These are phyloP conservation scores for Strigops habroptila DNA, from an alignment of 2,113 vertebrate species.

Conservation along the genomic window DNA sequence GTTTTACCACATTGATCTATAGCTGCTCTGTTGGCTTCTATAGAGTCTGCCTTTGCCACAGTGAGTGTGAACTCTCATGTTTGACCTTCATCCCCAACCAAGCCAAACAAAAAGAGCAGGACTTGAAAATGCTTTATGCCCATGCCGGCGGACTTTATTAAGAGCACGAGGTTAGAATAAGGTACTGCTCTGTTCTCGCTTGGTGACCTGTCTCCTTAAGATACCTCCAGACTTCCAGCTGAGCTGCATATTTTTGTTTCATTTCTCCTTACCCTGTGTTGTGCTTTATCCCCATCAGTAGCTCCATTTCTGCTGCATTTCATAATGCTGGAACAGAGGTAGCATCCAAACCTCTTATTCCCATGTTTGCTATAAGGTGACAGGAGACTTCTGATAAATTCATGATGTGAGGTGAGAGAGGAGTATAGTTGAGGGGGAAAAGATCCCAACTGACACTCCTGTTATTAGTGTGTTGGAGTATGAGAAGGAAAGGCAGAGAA, in stretches of 20 bases:
- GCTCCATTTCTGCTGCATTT: background rate
- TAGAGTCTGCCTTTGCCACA: rapidly evolving
- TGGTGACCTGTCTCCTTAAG: background rate
- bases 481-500: background rate
- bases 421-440: background rate
- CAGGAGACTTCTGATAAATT: background rate
- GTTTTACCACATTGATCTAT: background rate
- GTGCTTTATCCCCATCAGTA: background rate
- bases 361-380: background rate
- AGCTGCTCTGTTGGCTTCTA: background rate
- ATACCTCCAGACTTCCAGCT: background rate
- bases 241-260: background rate
- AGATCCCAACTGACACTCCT: background rate
- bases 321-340: background rate
- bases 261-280: background rate
- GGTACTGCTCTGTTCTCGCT: background rate
- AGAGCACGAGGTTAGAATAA: background rate
- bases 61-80: rapidly evolving
- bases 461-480: background rate
- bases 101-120: background rate
- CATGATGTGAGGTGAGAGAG: background rate
- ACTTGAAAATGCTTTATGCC: background rate
- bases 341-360: background rate
- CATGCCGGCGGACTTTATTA: background rate
- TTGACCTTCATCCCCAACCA: background rate